These are phyloP conservation scores for Drosophila rhopaloa DNA, from an alignment of 1,140 invertebrate genomes.

Conservation along the genomic window DNA sequence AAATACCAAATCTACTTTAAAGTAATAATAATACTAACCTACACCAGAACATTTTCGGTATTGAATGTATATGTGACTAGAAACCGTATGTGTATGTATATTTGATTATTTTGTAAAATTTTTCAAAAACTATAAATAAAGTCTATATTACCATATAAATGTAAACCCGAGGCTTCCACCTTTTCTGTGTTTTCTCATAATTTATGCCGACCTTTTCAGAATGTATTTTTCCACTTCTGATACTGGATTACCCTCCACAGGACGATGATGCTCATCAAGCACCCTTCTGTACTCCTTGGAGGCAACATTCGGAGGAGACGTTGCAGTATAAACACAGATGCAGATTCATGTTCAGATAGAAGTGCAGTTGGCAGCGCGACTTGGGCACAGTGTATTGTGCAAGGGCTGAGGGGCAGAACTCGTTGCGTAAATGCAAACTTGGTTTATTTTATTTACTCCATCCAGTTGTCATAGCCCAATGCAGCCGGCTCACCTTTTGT, in stretches of 20 bases:
- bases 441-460: slow-evolving; percentile 63
- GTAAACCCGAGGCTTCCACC: slow-evolving; percentile 46
- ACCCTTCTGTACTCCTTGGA: background rate
- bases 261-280: slow-evolving; percentile 43
- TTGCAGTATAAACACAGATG: slow-evolving; percentile 17
- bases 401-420: slow-evolving; percentile 16
- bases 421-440: slow-evolving; percentile 58
- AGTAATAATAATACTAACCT: slow-evolving; percentile 55
- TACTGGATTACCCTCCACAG: slow-evolving; percentile 18
- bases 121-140: slow-evolving; percentile 84
- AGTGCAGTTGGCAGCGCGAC: slow-evolving; percentile 16
- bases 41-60: slow-evolving; percentile 72
- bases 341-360: slow-evolving; percentile 16
- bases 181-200: slow-evolving; percentile 40
- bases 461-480: slow-evolving; percentile 39
- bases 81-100: slow-evolving; percentile 81
- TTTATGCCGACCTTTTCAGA: slow-evolving; percentile 30
- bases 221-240: slow-evolving; percentile 33
- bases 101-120: slow-evolving; percentile 84
- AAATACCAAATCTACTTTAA: slow-evolving; percentile 53
- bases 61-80: slow-evolving; percentile 83
- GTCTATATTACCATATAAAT: slow-evolving; percentile 83
- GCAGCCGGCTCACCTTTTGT: slow-evolving; percentile 62
- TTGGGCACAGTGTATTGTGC: slow-evolving; percentile 10
- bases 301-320: slow-evolving; percentile 21